Percentiles rank a stretch among this genome's conserved stretches.
phyloP scores from a whole-genome alignment of 2,797 vertebrate species.

The Neosalanx taihuensis region DNA sequence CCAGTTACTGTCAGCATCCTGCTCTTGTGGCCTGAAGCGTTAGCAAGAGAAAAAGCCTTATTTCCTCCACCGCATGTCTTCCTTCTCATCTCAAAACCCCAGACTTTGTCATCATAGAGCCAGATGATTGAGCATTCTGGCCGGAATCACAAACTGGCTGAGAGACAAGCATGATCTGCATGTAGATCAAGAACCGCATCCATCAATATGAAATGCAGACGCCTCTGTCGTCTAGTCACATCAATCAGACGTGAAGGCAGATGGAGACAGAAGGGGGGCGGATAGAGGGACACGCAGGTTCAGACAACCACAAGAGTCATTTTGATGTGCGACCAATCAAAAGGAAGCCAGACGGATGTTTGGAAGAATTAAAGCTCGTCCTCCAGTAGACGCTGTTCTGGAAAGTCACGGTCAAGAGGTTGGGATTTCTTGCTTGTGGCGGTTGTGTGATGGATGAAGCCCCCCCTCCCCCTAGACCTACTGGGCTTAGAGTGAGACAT shows the following conservation, averaged over 20 bases:
- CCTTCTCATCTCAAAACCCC: neutral
- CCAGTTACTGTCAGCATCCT: conserved; percentile 39
- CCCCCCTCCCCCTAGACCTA: no score
- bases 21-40: conserved; percentile 8
- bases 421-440: no score
- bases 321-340: neutral
- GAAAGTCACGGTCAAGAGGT: neutral
- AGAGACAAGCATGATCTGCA: neutral
- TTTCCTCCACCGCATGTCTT: neutral
- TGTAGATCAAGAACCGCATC: neutral
- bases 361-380: neutral
- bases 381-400: neutral
- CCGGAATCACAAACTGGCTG: neutral
- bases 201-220: neutral
- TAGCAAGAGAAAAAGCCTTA: conserved; percentile 18
- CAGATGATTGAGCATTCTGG: neutral
- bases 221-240: no score
- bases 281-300: neutral
- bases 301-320: neutral
- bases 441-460: no score
- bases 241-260: no score
- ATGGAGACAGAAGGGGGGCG: neutral
- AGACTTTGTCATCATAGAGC: no score
- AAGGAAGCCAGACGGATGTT: neutral
- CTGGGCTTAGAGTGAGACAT: neutral